Conservation (phyloP, 1,140 invertebrate genomes). For the Pomacea maculata region DNA sequence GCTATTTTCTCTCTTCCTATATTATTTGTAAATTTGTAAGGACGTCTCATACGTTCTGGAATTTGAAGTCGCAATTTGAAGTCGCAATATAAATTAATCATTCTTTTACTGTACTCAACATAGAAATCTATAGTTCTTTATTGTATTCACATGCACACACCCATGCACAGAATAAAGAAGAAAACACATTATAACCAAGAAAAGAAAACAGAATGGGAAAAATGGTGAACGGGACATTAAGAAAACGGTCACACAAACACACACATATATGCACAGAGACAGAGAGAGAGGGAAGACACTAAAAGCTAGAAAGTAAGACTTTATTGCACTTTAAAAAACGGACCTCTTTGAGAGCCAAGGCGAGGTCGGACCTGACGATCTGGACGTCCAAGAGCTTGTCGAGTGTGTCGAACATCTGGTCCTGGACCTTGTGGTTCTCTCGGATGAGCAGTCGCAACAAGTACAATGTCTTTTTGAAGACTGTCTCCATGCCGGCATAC, state of each 20-base stretch:
- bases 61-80: neutral
- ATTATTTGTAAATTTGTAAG: no score
- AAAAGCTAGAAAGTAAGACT: neutral
- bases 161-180: neutral
- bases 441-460: constrained; percentile 57
- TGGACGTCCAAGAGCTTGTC: constrained; percentile 61
- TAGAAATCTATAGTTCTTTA: neutral
- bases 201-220: neutral
- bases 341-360: constrained; percentile 63
- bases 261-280: neutral
- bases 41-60: neutral
- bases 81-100: neutral
- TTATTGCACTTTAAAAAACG: neutral
- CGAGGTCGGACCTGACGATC: constrained; percentile 60
- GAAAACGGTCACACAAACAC: neutral
- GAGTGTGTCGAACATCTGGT: constrained; percentile 58
- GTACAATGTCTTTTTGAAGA: constrained; percentile 60
- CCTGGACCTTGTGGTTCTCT: constrained; percentile 62
- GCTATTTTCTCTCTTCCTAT: no score
- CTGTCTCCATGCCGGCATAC: constrained; percentile 59
- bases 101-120: neutral
- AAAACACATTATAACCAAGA: neutral
- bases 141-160: neutral
- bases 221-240: no score
- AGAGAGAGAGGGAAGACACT: neutral